phyloP scores from a whole-genome alignment of 2,113 vertebrate species.

The Tupaia tana region DNA sequence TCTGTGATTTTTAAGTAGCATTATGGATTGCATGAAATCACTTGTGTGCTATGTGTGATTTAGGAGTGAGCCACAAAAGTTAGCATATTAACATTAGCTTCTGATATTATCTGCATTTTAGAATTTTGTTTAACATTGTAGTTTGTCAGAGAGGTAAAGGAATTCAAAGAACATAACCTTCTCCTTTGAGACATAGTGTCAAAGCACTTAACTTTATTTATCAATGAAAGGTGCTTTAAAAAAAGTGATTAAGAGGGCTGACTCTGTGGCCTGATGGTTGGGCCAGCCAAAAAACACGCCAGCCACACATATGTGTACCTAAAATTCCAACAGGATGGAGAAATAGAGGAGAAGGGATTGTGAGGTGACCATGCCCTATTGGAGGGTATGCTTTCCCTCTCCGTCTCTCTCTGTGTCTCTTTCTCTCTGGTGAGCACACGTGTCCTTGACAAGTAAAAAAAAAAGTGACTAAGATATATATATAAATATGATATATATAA shows the following conservation, averaged over 20 bases:
- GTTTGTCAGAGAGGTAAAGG: constrained; percentile 11
- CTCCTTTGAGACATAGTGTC: constrained; percentile 27
- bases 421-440: too few species aligned
- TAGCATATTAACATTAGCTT: constrained; percentile 20
- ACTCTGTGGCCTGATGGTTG: too few species aligned
- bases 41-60: not conserved
- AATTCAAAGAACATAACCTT: not conserved
- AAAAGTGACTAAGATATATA: not conserved
- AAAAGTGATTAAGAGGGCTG: too few species aligned
- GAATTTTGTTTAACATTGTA: constrained; percentile 32
- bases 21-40: not conserved
- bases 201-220: not conserved
- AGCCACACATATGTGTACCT: too few species aligned
- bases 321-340: too few species aligned
- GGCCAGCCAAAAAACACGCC: too few species aligned
- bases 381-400: too few species aligned
- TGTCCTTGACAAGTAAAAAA: too few species aligned
- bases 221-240: not conserved
- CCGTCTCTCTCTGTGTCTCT: too few species aligned
- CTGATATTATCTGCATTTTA: constrained; percentile 37
- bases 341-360: too few species aligned
- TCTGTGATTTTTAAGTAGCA: not conserved
- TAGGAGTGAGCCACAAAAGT: constrained; percentile 17
- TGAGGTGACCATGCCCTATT: too few species aligned
- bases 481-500: not conserved